phyloP scores from a whole-genome alignment of 2,888 invertebrate genomes.

The Petrolisthes cinctipes region DNA sequence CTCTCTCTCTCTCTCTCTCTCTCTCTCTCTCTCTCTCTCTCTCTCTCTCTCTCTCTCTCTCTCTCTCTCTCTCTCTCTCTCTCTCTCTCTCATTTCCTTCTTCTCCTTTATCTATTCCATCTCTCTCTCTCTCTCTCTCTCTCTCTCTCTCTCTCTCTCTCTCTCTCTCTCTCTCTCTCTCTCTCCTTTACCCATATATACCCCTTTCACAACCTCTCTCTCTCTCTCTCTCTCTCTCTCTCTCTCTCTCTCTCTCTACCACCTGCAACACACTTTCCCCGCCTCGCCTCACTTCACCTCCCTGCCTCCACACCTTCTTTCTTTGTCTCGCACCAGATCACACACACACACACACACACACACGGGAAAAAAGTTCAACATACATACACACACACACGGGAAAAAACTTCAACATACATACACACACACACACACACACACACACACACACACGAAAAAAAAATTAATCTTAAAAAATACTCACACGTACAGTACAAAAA shows the following conservation, averaged over 20 bases:
- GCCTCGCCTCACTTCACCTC: background rate
- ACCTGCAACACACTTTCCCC: background rate
- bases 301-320: background rate
- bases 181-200: background rate
- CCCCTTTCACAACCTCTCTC: background rate
- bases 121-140: background rate
- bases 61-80: background rate
- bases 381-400: no score
- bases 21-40: background rate
- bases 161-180: background rate
- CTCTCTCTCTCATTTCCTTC: background rate
- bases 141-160: background rate
- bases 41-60: background rate
- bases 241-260: background rate
- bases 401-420: background rate
- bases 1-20: no score
- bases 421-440: background rate
- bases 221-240: background rate
- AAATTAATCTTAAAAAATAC: background rate
- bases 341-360: background rate
- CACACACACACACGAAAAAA: background rate
- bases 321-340: background rate
- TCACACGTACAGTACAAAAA: no score
- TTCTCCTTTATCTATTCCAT: background rate
- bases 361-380: no score